Percentiles rank a stretch among this genome's conserved stretches.
Conservation (phyloP, 2,888 invertebrate species). For the Lithophane ornitopus region DNA sequence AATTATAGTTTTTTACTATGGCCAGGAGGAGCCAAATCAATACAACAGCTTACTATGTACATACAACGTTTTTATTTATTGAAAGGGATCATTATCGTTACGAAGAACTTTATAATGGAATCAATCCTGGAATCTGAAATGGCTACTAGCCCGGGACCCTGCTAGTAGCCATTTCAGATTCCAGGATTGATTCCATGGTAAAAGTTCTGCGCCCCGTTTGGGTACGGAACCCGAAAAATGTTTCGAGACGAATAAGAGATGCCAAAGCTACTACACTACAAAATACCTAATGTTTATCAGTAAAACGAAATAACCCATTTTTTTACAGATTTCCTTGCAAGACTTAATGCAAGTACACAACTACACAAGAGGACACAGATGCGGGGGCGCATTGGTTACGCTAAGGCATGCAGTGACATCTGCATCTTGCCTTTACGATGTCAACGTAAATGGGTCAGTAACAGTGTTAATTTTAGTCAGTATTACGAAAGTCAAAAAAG, state of each 20-base stretch:
- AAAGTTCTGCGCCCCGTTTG: too few relatives aligned
- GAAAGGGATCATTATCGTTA: too few relatives aligned
- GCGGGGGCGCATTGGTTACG: conserved; percentile 71
- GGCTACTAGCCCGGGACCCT: too few relatives aligned
- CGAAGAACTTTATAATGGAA: neutral
- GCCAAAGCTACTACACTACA: too few relatives aligned
- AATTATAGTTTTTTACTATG: neutral
- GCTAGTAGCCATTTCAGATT: too few relatives aligned
- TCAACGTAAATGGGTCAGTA: conserved; percentile 54
- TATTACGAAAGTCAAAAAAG: neutral
- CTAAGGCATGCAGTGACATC: conserved; percentile 67
- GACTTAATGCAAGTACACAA: conserved; percentile 21
- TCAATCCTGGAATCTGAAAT: neutral
- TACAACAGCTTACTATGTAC: neutral
- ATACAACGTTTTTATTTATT: too few relatives aligned
- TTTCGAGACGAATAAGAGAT: neutral
- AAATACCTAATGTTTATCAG: too few relatives aligned
- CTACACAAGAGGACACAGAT: conserved; percentile 63
- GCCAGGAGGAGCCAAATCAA: neutral
- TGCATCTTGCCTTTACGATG: conserved; percentile 66
- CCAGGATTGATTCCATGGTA: too few relatives aligned
- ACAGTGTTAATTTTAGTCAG: neutral
- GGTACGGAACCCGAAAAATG: neutral
- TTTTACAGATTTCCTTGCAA: conserved; percentile 71
- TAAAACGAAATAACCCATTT: neutral